Evolutionary conservation across 2,113 vertebrate species (phyloP).

Genomic region (Callaeas wilsoni): DNA sequence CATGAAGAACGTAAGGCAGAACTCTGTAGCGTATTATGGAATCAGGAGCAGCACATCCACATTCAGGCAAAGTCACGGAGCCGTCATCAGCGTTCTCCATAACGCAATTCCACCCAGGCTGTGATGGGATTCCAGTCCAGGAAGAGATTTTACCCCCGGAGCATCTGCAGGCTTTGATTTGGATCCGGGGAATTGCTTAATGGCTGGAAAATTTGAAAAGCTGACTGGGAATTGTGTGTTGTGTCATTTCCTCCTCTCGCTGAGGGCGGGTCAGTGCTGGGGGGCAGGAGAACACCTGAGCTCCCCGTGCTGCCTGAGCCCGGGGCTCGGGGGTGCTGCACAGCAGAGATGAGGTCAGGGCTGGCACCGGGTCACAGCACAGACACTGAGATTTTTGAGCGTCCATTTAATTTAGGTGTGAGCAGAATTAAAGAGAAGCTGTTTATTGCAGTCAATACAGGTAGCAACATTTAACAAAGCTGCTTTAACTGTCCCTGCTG

Average conservation of each 20-base stretch:
- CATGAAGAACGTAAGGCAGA: neutral
- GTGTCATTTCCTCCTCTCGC: neutral
- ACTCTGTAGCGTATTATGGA: neutral
- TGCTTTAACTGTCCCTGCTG: neutral
- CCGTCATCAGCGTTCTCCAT: neutral
- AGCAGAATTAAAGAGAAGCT: neutral
- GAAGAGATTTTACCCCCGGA: neutral
- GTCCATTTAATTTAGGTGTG: neutral
- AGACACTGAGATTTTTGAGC: neutral
- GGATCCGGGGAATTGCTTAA: constrained; percentile 5
- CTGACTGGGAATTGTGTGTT: neutral
- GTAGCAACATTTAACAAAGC: neutral
- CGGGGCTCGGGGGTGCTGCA: too few relatives aligned
- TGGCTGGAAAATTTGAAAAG: neutral
- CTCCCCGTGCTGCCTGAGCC: neutral
- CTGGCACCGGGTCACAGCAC: neutral
- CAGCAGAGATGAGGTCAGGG: too few relatives aligned
- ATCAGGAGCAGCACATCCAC: neutral
- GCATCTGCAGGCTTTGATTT: constrained; percentile 25
- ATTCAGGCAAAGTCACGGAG: neutral
- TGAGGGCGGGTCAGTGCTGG: neutral
- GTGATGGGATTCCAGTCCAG: neutral
- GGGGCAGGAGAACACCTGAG: neutral
- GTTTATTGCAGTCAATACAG: neutral
- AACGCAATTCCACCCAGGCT: neutral